phyloP scores from a whole-genome alignment of 2,888 invertebrate species.

The Papilio elwesi region DNA sequence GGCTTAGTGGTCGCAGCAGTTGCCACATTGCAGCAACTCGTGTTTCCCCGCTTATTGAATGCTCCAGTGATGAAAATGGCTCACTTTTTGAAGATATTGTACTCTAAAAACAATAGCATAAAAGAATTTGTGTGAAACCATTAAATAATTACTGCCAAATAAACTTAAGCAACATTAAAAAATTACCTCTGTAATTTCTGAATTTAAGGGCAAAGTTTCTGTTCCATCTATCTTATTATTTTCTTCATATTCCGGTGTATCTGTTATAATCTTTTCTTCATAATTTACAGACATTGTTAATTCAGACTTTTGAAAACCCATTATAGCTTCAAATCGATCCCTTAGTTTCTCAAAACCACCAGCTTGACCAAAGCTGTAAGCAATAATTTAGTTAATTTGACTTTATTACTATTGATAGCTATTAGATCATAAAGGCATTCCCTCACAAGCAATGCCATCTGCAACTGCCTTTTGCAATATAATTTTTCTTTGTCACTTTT shows the following conservation, averaged over 20 bases:
- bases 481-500: too few relatives aligned
- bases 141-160: neutral
- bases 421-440: neutral
- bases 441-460: neutral
- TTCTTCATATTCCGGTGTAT: slow-evolving; percentile 70
- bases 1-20: slow-evolving; percentile 94
- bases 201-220: slow-evolving; percentile 58
- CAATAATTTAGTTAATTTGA: slow-evolving; percentile 31
- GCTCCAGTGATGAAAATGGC: slow-evolving; percentile 73
- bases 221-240: slow-evolving; percentile 59
- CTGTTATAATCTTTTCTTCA: slow-evolving; percentile 74
- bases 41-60: slow-evolving; percentile 70
- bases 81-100: slow-evolving; percentile 65
- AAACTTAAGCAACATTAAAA: slow-evolving; percentile 27
- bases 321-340: slow-evolving; percentile 91
- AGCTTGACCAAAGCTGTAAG: slow-evolving; percentile 91
- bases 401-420: too few relatives aligned
- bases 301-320: slow-evolving; percentile 83
- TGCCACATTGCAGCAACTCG: slow-evolving; percentile 79
- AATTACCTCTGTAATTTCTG: slow-evolving; percentile 68
- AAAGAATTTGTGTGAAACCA: slow-evolving; percentile 1
- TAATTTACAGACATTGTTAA: slow-evolving; percentile 69
- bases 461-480: too few relatives aligned
- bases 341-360: slow-evolving; percentile 94
- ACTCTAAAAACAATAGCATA: slow-evolving; percentile 47